A percentile compares a stretch with the other conserved stretches of the same genome.
Conservation (phyloP, 2,888 invertebrate genomes). For the Synanthedon vespiformis region DNA sequence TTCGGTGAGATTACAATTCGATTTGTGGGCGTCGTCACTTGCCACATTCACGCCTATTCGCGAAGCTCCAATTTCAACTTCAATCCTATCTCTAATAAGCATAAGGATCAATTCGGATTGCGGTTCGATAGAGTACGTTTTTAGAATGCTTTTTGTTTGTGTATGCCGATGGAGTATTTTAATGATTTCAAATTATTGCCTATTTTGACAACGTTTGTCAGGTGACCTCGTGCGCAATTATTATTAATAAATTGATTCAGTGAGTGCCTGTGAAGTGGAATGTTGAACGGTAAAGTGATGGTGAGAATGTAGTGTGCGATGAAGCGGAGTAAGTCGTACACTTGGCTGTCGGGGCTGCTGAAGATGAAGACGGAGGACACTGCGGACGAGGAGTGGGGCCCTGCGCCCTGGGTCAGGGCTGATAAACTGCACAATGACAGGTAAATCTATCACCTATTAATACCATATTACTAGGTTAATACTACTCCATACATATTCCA, state of each 20-base stretch:
- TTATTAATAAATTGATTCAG: not conserved
- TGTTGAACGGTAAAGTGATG: not conserved
- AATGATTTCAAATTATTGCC: conserved; percentile 43
- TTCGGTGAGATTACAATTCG: conserved; percentile 49
- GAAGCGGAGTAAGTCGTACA: conserved; percentile 63
- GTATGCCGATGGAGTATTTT: conserved; percentile 29
- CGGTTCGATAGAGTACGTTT: conserved; percentile 1
- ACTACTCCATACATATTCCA: too few relatives aligned
- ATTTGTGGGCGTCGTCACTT: conserved; percentile 3
- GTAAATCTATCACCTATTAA: conserved; percentile 18
- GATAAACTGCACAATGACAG: conserved; percentile 47
- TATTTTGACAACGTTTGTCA: conserved; percentile 2
- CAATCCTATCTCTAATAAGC: not conserved
- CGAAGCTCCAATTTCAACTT: conserved; percentile 1
- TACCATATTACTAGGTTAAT: too few relatives aligned
- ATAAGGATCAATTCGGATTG: conserved; percentile 2
- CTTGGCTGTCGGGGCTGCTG: conserved; percentile 62
- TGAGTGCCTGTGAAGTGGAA: not conserved
- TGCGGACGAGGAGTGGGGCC: conserved; percentile 48
- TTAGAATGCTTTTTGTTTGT: conserved; percentile 6
- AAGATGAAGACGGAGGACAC: conserved; percentile 28
- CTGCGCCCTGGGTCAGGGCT: conserved; percentile 48
- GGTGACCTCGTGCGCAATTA: conserved; percentile 1
- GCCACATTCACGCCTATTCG: conserved; percentile 2
- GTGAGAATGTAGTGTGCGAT: conserved; percentile 15